These are phyloP conservation scores for Epirrhoe alternata DNA, from an alignment of 2,888 invertebrate genomes.

Conservation along the genomic window DNA sequence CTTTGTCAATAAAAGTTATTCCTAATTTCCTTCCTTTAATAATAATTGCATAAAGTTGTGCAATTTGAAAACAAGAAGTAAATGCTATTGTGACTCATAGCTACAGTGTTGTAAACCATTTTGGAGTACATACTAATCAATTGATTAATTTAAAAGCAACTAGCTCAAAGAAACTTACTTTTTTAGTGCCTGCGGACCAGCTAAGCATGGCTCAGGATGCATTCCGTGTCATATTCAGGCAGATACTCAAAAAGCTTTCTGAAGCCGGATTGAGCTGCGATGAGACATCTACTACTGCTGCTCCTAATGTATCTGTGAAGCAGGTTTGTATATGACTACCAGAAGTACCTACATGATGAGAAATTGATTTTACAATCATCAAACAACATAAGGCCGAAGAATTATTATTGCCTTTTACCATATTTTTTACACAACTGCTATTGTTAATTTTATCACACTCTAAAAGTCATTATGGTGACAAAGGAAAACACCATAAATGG, in stretches of 20 bases:
- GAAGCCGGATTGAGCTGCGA: slow-evolving; percentile 76
- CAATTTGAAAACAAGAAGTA: not conserved
- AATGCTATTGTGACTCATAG: not conserved
- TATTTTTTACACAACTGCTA: no score
- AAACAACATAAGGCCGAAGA: no score
- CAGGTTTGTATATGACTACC: slow-evolving; percentile 61
- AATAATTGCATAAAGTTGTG: slow-evolving; percentile 1
- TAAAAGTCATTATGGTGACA: no score
- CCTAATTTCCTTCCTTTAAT: not conserved
- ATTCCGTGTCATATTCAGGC: slow-evolving; percentile 74
- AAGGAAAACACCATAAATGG: no score
- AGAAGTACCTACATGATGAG: no score
- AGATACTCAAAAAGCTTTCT: slow-evolving; percentile 79
- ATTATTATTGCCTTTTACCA: no score
- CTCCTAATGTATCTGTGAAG: slow-evolving; percentile 77
- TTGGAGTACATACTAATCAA: no score
- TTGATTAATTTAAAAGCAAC: no score
- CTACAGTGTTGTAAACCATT: no score
- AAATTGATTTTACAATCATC: no score
- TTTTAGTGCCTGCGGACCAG: slow-evolving; percentile 89
- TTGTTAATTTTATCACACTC: no score
- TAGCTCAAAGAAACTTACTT: not conserved
- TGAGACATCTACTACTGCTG: slow-evolving; percentile 71
- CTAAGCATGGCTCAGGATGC: slow-evolving; percentile 87
- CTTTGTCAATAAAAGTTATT: not conserved